Evolutionary conservation across 2,797 vertebrate species (phyloP).

Genomic region (Acomys russatus): DNA sequence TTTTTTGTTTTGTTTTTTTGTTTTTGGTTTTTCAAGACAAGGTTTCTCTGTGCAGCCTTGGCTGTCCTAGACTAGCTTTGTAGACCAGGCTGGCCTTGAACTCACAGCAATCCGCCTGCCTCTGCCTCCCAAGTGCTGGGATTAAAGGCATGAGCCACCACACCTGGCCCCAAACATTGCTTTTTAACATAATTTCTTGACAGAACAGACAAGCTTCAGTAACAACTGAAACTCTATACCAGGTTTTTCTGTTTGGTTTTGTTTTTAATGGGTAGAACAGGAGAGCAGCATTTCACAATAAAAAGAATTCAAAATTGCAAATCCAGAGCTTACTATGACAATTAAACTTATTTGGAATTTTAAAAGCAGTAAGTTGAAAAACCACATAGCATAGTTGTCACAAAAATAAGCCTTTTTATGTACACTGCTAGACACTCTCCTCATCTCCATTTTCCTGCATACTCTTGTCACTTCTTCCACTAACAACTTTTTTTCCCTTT

Average conservation of each 20-base stretch:
- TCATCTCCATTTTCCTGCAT: background rate
- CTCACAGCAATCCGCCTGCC: too few species aligned
- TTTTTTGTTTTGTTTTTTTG: too few species aligned
- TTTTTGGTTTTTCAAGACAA: too few species aligned
- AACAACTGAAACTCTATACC: background rate
- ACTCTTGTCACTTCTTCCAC: background rate
- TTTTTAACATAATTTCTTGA: background rate
- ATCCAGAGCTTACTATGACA: background rate
- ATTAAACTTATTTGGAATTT: background rate
- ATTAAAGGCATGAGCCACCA: too few species aligned
- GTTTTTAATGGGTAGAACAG: too few species aligned
- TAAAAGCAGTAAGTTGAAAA: slow-evolving; percentile 20
- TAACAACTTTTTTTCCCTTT: background rate
- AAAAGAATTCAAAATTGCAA: background rate
- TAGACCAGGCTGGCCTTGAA: too few species aligned
- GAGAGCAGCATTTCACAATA: background rate
- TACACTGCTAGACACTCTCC: background rate
- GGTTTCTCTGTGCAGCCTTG: too few species aligned
- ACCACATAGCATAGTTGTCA: background rate
- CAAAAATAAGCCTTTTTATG: slow-evolving; percentile 17
- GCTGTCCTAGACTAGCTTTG: too few species aligned
- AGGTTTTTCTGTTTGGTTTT: too few species aligned
- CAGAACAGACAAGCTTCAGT: background rate
- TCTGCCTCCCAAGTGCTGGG: too few species aligned
- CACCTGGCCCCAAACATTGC: too few species aligned